These are phyloP conservation scores for Drosophila bocqueti DNA, from an alignment of 1,140 invertebrate species.

Conservation along the genomic window DNA sequence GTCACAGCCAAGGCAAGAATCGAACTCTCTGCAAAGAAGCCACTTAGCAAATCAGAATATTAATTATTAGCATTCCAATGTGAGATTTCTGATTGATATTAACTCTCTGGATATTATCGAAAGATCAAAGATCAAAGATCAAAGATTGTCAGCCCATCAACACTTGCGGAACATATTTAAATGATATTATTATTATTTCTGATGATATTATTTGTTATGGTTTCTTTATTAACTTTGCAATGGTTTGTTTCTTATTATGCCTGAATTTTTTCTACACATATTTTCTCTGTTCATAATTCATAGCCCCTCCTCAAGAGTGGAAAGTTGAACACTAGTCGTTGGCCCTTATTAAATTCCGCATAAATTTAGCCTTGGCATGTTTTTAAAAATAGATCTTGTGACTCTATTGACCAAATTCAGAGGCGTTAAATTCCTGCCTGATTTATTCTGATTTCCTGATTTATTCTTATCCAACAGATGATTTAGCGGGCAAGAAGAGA, in stretches of 20 bases:
- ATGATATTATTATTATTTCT: too few relatives aligned
- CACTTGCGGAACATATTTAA: too few relatives aligned
- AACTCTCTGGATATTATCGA: neutral
- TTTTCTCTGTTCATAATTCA: too few relatives aligned
- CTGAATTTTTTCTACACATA: neutral
- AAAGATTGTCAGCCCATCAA: neutral
- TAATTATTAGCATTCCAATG: neutral
- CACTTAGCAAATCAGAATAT: neutral
- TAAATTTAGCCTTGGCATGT: neutral
- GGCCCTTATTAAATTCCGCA: neutral
- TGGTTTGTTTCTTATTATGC: neutral
- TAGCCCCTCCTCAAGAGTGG: slow-evolving; percentile 1
- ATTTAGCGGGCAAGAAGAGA: slow-evolving; percentile 20
- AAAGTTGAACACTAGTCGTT: slow-evolving; percentile 9
- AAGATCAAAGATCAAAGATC: too few relatives aligned
- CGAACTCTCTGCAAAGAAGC: neutral
- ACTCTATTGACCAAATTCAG: slow-evolving; percentile 26
- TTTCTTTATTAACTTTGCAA: neutral
- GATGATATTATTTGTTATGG: neutral
- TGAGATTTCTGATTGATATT: neutral
- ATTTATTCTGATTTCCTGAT: too few relatives aligned
- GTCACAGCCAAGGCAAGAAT: slow-evolving; percentile 10
- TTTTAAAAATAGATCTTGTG: slow-evolving; percentile 25
- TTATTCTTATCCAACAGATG: slow-evolving; percentile 5
- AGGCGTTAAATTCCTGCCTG: slow-evolving; percentile 11